Evolutionary conservation across 2,888 invertebrate genomes (phyloP), one percentile per base, ranked within the genome.

Genomic region (Heteropelma amictum): DNA sequence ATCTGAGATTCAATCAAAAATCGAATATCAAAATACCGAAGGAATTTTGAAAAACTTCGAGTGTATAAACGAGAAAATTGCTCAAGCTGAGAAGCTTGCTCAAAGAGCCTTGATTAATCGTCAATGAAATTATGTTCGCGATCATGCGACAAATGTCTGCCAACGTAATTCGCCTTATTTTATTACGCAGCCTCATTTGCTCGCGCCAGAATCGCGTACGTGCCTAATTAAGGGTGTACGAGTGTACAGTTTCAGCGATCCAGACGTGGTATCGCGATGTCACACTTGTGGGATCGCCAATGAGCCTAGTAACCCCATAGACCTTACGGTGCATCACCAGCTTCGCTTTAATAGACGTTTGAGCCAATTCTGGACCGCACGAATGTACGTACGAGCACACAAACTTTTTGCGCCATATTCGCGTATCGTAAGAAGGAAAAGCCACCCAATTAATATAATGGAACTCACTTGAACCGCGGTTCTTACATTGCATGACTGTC

Each of bases 281-380:
- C 49, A 28, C 35, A 30, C 45, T 45, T 42, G 63, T 12, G 47
- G 49, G 60, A 75, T 64, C 49, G 73, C 67, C 77, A 78, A 76
- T 79, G 80, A 85, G 82, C 84, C 84, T 45, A 84, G 73, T 84
- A 79, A 85, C 85, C 84, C 74, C 54, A 14, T 77, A 77, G 78
- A 80, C 84, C 47, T 58, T 53, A 8, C 35, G 23, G 56, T 67
- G 77, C 79, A 71, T 85, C 77, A 82, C 53, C 79, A 78, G 61
- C 70, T 56, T 73, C 63, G 72, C 51, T 68, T 77, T 71, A 78
- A 72, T 70, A 75, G 81, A 78, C 56, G 79, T 67, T 76, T 80
- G 81, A 73, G 73, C 79, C 78, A 84, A 77, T 85, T 83, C 71
- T 72, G 73, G 38, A 23, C 26, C 17, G 45, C 8, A 45, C 3